Base-by-base conservation (phyloP, 2,113 vertebrate genomes). In the Eulemur macaco region DNA sequence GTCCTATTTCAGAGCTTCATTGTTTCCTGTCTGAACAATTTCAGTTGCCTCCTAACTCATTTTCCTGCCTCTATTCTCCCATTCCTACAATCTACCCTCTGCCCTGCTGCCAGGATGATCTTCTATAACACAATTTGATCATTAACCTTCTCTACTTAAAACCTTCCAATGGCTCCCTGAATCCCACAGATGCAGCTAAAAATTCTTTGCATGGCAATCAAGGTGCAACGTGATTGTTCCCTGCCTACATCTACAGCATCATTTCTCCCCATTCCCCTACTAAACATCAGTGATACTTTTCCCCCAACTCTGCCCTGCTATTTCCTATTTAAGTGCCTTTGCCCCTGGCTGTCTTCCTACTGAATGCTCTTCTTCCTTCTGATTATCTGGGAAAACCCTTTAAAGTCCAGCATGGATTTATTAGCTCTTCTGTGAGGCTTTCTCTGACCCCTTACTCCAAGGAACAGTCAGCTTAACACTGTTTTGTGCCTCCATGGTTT, bases 101-200 rank as follows among this genome's bases (percentile, higher is more conserved):
- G 92, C 69, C 64, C 77, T 83, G 94, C 93, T 60, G 39, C 95
- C 68, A 93, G 92, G 63, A 74, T 89, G 89, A 96, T 95, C 83
- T 89, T 93, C 91, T 94, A 29, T 77, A 91, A 96, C 68, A 93
- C 95, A 91, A 45, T 87, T 52, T 96, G 93, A 96, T 97, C 92
- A 95, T 97, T 97, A 98, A 94, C 96, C 89, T 97, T 96, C 95
- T 95, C 95, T 92, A 92, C 95, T 93, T 96, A 96, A 96, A 97
- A 97, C 71, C 50, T 96, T 97, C 84, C 37, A 94, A 95, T 97
- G 80, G 89, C 96, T 97, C 97, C 96, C 97, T n/a, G 81, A 84
- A 84, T 97, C 86, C 80, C 63, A 50, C 50, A 66, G 73, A 96
- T 60, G 78, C 86, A 96, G 95, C 77, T 96, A 94, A 95, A 91